Base-by-base conservation (phyloP, 2,888 invertebrate species). In the Megamerina dolium region DNA sequence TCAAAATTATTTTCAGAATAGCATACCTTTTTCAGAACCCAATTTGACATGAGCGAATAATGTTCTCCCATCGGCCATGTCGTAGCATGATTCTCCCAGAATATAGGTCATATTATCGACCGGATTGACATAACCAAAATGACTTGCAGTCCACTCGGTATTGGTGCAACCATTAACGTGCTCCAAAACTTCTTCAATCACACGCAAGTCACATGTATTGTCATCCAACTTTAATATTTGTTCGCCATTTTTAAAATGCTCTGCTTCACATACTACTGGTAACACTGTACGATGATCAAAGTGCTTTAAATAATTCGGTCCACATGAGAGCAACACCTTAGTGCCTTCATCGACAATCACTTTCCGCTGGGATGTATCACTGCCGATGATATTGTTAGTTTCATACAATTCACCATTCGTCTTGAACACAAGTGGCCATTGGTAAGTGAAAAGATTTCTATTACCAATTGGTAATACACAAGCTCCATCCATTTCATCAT, bases 1-100 rank as follows among this genome's bases (percentile, higher is more conserved):
- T n/a, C n/a, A n/a, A n/a, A n/a, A n/a, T n/a, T n/a, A n/a, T n/a
- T n/a, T n/a, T n/a, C n/a, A n/a, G n/a, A n/a, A n/a, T n/a, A n/a
- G n/a, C n/a, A n/a, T n/a, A n/a, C n/a, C n/a, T n/a, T n/a, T n/a
- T n/a, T n/a, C n/a, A n/a, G n/a, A n/a, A n/a, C 57, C 57, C 23
- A 55, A 26, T 14, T 57, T 56, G 4, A 59, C 41, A 37, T 64
- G 63, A 9, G 56, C 58, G 37, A 59, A 64, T 14, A 56, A 37
- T 0, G 61, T 60, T 9, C 51, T 48, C 3, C 63, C 64, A 2
- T 43, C 46, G 5, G 37, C 26, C 8, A 47, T 51, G 20, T 54
- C 51, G 23, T 61, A 63, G 43, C 64, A 64, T 1, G 63, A 57
- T 41, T 62, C 62, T 5, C 63, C 64, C 14, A 59, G 45, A 12